A percentile compares a stretch with the other conserved stretches of the same genome.
phyloP scores from a whole-genome alignment of 2,113 vertebrate genomes.

The Phaetusa simplex region DNA sequence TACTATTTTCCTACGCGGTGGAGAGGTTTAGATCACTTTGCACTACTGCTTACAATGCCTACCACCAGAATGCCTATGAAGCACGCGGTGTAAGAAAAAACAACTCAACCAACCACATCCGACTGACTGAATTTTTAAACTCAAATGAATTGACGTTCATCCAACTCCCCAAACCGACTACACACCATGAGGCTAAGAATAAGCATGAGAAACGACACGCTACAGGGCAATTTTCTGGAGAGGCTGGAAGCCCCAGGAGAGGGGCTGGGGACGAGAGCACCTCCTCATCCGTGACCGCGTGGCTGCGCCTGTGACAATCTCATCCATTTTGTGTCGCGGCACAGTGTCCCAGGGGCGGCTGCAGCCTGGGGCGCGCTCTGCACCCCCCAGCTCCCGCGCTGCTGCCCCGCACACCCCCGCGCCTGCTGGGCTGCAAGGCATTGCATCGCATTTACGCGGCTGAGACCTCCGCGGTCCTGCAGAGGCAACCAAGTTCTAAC shows the following conservation, averaged over 20 bases:
- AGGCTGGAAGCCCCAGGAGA: neutral
- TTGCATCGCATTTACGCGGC: neutral
- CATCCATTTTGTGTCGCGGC: neutral
- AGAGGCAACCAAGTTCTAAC: neutral
- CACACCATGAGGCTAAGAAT: neutral
- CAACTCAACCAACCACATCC: neutral
- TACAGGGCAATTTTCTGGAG: neutral
- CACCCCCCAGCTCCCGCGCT: neutral
- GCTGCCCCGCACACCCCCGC: neutral
- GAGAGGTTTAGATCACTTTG: neutral
- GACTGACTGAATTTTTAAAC: neutral
- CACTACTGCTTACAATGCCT: neutral
- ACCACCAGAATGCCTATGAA: neutral
- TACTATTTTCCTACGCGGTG: neutral
- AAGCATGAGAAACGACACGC: slow-evolving; percentile 22
- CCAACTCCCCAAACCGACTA: neutral
- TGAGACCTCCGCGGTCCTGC: fast-evolving
- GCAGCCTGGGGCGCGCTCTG: neutral
- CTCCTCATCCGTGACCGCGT: neutral
- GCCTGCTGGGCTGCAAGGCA: neutral
- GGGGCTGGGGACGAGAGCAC: neutral
- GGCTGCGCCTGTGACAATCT: neutral
- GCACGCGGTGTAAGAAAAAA: neutral
- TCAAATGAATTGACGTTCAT: neutral
- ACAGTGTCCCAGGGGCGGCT: neutral